Percentiles rank a stretch among this genome's conserved stretches.
Conservation (phyloP, 2,113 vertebrate species). For the Potamarius usumacintae region DNA sequence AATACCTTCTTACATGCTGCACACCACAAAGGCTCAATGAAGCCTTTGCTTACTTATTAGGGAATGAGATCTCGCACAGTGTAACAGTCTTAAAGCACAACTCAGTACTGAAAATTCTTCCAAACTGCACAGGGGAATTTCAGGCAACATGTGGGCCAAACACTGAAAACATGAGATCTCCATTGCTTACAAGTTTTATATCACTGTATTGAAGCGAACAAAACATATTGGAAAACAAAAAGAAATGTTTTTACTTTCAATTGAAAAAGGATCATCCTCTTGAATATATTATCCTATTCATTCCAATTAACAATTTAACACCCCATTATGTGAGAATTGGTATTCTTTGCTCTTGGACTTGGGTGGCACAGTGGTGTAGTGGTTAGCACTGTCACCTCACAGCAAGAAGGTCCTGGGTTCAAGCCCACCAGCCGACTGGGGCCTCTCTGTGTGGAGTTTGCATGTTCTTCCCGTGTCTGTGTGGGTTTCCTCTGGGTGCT, state of each 20-base stretch:
- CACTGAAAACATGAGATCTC: not conserved
- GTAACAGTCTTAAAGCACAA: not conserved
- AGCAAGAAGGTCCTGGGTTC: too few relatives aligned
- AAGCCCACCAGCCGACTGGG: too few relatives aligned
- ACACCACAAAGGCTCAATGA: constrained; percentile 68
- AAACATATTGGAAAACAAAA: not conserved
- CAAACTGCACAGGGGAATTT: not conserved
- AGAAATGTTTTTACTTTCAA: not conserved
- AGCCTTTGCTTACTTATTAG: constrained; percentile 68
- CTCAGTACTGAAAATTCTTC: not conserved
- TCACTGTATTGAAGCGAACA: not conserved
- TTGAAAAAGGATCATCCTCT: not conserved
- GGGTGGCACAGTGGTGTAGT: too few relatives aligned
- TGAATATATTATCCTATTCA: not conserved
- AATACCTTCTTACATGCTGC: constrained; percentile 67
- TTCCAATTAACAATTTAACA: not conserved
- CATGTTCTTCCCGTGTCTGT: too few relatives aligned
- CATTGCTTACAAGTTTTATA: not conserved
- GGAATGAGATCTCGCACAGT: constrained; percentile 54
- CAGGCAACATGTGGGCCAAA: not conserved
- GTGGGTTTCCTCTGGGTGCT: too few relatives aligned
- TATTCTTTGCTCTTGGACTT: too few relatives aligned
- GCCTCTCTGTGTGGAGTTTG: too few relatives aligned
- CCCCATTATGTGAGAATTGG: too few relatives aligned
- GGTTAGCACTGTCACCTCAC: too few relatives aligned